phyloP scores from a whole-genome alignment of 2,797 vertebrate species.

The Ctenosaura bakeri region DNA sequence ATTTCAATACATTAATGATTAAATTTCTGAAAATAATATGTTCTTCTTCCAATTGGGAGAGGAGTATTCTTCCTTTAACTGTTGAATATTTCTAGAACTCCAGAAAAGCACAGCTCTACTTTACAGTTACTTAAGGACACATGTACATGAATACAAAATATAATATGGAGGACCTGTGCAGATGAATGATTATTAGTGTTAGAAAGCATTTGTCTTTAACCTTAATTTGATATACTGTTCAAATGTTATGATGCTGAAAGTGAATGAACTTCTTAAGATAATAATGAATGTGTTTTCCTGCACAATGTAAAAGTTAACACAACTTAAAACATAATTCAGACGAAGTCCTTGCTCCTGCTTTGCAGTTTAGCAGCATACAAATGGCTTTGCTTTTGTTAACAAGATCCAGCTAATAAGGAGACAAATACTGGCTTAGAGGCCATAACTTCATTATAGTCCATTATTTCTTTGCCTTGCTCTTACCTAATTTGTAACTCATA shows the following conservation, averaged over 20 bases:
- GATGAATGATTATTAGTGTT: constrained; percentile 30
- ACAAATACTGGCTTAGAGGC: constrained; percentile 45
- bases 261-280: constrained; percentile 5
- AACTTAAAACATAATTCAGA: constrained; percentile 16
- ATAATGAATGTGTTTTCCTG: not conserved
- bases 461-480: constrained; percentile 58
- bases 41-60: not conserved
- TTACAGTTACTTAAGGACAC: constrained; percentile 5
- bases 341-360: not conserved
- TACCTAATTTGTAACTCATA: constrained; percentile 62
- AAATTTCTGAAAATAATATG: not conserved
- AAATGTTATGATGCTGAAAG: constrained; percentile 37
- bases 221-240: constrained; percentile 9
- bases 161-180: not conserved
- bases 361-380: constrained; percentile 36
- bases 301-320: not conserved
- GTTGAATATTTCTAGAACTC: constrained; percentile 42
- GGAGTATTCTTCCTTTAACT: not conserved
- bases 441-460: constrained; percentile 50
- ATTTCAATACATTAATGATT: not conserved
- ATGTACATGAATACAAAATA: constrained; percentile 34
- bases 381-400: constrained; percentile 47
- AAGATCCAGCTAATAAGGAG: constrained; percentile 44
- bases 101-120: constrained; percentile 29
- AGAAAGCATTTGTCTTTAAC: constrained; percentile 43